These are phyloP conservation scores for Microcebus jonahi DNA, from an alignment of 2,113 vertebrate genomes.

Conservation along the genomic window DNA sequence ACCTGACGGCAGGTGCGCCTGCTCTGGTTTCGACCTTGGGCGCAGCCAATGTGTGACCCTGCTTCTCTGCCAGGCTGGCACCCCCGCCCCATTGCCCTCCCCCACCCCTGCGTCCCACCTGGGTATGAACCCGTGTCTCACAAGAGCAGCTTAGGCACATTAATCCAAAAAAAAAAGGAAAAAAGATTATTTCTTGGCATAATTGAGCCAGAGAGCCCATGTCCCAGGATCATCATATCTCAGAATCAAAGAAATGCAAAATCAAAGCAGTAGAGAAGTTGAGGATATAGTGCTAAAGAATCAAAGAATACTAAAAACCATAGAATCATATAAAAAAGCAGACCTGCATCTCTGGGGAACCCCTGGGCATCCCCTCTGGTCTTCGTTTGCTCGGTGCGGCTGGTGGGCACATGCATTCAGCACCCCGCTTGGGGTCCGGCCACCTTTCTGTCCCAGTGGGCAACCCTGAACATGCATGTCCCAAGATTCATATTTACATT, in stretches of 20 bases:
- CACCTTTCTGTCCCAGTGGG: no score
- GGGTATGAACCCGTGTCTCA: neutral
- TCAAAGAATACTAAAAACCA: constrained; percentile 53
- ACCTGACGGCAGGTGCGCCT: neutral
- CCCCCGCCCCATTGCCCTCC: neutral
- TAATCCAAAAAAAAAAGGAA: neutral
- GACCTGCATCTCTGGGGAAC: neutral
- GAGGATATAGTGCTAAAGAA: neutral
- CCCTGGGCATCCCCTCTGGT: neutral
- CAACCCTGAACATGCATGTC: neutral
- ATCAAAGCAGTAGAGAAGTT: constrained; percentile 22
- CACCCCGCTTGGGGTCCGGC: neutral
- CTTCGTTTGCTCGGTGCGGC: neutral
- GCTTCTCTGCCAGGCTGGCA: neutral
- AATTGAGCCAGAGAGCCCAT: constrained; percentile 6
- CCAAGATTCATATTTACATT: neutral
- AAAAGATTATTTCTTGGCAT: neutral
- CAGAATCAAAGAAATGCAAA: constrained; percentile 62
- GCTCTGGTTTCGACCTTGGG: neutral
- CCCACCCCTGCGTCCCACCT: neutral
- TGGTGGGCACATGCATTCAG: neutral
- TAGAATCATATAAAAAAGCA: neutral
- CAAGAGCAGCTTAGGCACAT: neutral
- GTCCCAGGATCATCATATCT: constrained; percentile 28
- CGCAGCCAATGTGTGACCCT: neutral